Evolutionary conservation across 2,113 vertebrate species (phyloP).

Genomic region (Cebus imitator): DNA sequence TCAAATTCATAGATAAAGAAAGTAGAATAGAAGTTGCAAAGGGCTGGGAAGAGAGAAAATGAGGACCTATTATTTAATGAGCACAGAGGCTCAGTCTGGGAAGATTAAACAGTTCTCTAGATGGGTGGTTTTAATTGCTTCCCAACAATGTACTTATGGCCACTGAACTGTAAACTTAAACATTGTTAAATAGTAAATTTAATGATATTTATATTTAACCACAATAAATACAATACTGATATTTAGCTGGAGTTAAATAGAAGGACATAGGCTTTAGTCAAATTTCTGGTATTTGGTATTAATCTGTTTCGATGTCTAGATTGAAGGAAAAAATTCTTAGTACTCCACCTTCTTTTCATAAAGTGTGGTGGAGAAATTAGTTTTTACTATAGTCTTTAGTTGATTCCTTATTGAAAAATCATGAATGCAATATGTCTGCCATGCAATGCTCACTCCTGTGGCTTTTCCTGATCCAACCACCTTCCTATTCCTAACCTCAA

Average conservation of each 20-base stretch:
- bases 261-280: neutral
- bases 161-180: neutral
- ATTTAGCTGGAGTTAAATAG: neutral
- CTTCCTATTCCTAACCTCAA: neutral
- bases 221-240: neutral
- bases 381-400: neutral
- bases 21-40: neutral
- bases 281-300: neutral
- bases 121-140: neutral
- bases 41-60: too few relatives aligned
- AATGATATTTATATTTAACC: neutral
- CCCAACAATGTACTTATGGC: neutral
- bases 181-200: neutral
- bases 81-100: neutral
- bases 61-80: neutral
- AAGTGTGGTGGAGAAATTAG: neutral
- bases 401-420: neutral
- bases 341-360: neutral
- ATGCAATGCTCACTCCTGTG: neutral
- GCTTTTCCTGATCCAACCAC: neutral
- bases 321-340: neutral
- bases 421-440: neutral
- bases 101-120: neutral
- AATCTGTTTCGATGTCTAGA: neutral
- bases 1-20: neutral